Evolutionary conservation across 2,888 invertebrate genomes (phyloP).

Genomic region (Callimorpha dominula): DNA sequence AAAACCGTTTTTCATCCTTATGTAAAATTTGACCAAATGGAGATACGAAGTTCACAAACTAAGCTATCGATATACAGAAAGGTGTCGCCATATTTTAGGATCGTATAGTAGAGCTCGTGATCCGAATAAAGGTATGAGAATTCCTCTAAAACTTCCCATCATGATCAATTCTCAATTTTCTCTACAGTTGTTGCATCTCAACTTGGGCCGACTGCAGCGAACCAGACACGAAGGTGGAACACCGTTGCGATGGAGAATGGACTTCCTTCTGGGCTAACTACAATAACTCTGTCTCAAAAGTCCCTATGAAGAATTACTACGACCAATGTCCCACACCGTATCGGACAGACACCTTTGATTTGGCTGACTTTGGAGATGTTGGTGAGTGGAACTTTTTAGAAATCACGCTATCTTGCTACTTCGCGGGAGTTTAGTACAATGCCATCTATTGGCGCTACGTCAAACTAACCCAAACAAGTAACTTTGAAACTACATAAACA

Average conservation of each 20-base stretch:
- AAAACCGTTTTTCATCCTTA: too few relatives aligned
- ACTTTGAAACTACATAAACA: too few relatives aligned
- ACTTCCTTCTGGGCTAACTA: slow-evolving; percentile 80
- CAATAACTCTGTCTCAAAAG: slow-evolving; percentile 69
- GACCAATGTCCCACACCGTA: slow-evolving; percentile 82
- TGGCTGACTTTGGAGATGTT: slow-evolving; percentile 69
- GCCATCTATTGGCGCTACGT: too few relatives aligned
- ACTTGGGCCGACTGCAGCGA: slow-evolving; percentile 71
- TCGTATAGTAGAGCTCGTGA: too few relatives aligned
- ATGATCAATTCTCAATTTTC: too few relatives aligned
- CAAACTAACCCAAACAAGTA: too few relatives aligned
- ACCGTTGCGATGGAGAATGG: slow-evolving; percentile 71
- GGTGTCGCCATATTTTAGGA: too few relatives aligned
- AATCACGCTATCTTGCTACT: neutral
- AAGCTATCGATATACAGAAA: too few relatives aligned
- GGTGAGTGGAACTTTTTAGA: slow-evolving; percentile 7
- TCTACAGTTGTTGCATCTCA: slow-evolving; percentile 65
- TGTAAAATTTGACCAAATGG: too few relatives aligned
- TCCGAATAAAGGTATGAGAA: too few relatives aligned
- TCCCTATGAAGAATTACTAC: slow-evolving; percentile 70
- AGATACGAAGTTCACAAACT: too few relatives aligned
- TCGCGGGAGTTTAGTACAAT: neutral
- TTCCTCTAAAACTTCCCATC: too few relatives aligned
- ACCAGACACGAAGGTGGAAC: slow-evolving; percentile 52
- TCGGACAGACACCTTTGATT: slow-evolving; percentile 70